A percentile compares a stretch with the other conserved stretches of the same genome.
Conservation (phyloP, 2,113 vertebrate species). For the Cyphotilapia sp. region DNA sequence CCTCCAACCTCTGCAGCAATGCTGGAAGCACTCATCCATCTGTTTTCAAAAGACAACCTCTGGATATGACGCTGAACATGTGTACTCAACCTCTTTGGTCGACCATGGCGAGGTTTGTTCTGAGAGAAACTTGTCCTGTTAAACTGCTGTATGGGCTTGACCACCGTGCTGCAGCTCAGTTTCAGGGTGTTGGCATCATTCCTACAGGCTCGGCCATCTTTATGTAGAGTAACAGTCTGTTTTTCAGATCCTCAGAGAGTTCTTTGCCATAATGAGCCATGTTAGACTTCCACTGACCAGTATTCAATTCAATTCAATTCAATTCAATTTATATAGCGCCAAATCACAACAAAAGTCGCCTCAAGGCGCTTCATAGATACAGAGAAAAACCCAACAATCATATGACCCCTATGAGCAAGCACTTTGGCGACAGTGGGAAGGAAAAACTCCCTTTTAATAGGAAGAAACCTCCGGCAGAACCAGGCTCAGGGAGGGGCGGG, state of each 20-base stretch:
- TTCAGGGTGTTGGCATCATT: neutral
- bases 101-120: neutral
- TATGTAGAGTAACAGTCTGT: neutral
- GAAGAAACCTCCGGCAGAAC: too few species aligned
- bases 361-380: too few species aligned
- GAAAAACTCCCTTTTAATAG: too few species aligned
- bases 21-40: neutral
- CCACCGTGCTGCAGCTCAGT: neutral
- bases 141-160: neutral
- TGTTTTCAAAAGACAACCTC: neutral
- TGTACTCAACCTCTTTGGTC: neutral
- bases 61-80: neutral
- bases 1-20: neutral
- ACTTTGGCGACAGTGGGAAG: too few species aligned
- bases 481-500: too few species aligned
- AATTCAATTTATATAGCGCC: too few species aligned
- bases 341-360: too few species aligned
- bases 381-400: too few species aligned
- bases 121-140: rapidly evolving
- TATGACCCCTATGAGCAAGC: too few species aligned
- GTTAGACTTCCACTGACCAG: neutral
- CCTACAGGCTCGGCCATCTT: neutral
- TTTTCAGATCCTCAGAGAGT: neutral
- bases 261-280: neutral
- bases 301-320: neutral